Conservation (phyloP, 1,140 invertebrate genomes). For the Brachionus rotundiformis region DNA sequence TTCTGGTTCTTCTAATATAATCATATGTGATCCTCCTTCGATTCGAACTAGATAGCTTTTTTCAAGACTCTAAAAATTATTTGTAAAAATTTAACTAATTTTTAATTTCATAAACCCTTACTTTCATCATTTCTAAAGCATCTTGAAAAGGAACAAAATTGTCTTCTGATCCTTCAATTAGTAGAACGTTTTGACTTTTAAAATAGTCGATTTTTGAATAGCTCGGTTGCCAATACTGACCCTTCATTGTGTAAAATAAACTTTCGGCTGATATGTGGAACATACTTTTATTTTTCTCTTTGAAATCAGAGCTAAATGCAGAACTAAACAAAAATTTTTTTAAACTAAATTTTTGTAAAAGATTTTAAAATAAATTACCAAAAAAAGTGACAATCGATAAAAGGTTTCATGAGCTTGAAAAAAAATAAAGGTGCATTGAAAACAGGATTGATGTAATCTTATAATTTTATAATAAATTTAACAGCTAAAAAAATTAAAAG, state of each 20-base stretch:
- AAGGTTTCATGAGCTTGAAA: conserved; percentile 62
- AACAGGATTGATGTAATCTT: conserved; percentile 53
- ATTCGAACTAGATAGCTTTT: conserved; percentile 12
- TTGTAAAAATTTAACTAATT: conserved; percentile 36
- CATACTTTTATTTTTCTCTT: conserved; percentile 56
- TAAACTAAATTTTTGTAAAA: conserved; percentile 51
- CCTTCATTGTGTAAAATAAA: conserved; percentile 67
- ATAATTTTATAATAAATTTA: neutral
- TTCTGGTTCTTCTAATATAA: conserved; percentile 13
- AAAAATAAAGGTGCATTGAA: conserved; percentile 61
- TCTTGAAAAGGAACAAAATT: conserved; percentile 72
- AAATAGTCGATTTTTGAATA: conserved; percentile 73
- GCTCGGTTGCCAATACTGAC: conserved; percentile 71
- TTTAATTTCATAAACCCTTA: conserved; percentile 56
- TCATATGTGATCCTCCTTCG: conserved; percentile 18
- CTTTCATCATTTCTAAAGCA: conserved; percentile 75
- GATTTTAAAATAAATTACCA: conserved; percentile 56
- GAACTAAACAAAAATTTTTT: conserved; percentile 53
- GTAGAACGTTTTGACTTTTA: conserved; percentile 70
- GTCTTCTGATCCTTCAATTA: conserved; percentile 74
- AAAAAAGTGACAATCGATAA: conserved; percentile 63
- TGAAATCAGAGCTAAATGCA: conserved; percentile 54
- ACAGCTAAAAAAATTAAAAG: neutral
- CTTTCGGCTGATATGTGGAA: conserved; percentile 70
- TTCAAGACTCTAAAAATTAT: neutral